Evolutionary conservation across 2,113 vertebrate species (phyloP), one percentile per base, ranked within the genome.

Genomic region (Nematolebias whitei): DNA sequence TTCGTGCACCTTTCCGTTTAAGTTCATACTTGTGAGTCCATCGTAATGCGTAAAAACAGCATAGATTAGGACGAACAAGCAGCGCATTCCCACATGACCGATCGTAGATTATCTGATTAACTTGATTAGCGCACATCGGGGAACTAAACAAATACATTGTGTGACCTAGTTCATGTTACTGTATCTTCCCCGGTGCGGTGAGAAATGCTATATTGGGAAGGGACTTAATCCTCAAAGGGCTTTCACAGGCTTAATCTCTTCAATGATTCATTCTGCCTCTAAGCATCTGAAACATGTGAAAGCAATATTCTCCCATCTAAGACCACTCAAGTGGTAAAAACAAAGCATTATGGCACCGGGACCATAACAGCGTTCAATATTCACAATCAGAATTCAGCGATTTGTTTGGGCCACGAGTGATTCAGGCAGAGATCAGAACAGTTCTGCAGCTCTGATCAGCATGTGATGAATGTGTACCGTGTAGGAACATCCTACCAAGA

Each of bases 191-290:
- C 52, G 65, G 54, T 35, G 48, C 45, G 14, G 58, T 38, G 74
- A 81, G 67, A 26, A 68, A 80, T 1, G 67, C 75, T 83, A 75
- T 80, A 88, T 82, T 74, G 69, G 79, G 85, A 78, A 59, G 65
- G 79, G 84, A 68, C 71, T 66, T 88, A 87, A 88, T 88, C 85
- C 81, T 88, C 86, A 82, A 78, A 88, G 86, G 78, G 77, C 73
- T 83, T 80, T 83, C 76, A 78, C 66, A 76, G 63, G 71, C 79
- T 78, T 89, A 88, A 89, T 84, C 83, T 86, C 85, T 58, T 79
- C 81, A 79, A 75, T 85, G 86, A 89, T 85, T 88, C 82, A 89
- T 89, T 79, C 72, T 67, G 81, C 85, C 86, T 79, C 49, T 79
- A 72, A 85, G 89, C 83, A 80, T 76, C 74, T 67, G 74, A 74